phyloP scores from a whole-genome alignment of 2,797 vertebrate genomes.

The Fratercula arctica region DNA sequence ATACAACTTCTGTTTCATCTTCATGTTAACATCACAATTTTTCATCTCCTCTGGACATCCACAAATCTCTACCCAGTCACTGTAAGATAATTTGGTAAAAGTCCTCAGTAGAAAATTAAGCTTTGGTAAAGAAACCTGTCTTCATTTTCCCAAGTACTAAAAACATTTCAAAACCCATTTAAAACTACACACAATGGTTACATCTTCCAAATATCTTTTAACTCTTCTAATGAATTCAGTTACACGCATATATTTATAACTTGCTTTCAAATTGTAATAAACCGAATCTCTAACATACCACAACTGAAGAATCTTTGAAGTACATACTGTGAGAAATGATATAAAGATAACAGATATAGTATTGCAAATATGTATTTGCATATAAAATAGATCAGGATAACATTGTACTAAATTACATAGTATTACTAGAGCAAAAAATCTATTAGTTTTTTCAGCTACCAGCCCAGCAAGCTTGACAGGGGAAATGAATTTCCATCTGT shows the following conservation, averaged over 20 bases:
- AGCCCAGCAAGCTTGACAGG: background rate
- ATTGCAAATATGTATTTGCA: conserved; percentile 26
- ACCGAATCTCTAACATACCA: background rate
- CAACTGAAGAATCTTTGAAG: conserved; percentile 45
- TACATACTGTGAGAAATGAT: conserved; percentile 30
- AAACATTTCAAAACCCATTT: background rate
- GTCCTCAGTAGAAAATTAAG: background rate
- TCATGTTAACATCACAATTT: background rate
- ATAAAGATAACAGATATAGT: conserved; percentile 1
- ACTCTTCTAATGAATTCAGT: conserved; percentile 11
- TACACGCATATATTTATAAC: background rate
- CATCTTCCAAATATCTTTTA: background rate
- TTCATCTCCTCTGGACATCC: background rate
- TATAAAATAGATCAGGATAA: conserved; percentile 21
- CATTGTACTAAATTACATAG: background rate
- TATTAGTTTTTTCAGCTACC: background rate
- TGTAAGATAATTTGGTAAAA: background rate
- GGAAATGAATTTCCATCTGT: background rate
- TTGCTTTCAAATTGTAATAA: conserved; percentile 1
- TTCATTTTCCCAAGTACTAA: background rate
- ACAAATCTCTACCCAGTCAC: background rate
- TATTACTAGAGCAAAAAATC: background rate
- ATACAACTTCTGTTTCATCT: conserved; percentile 1
- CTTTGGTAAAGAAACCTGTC: background rate
- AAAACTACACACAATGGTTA: background rate